Base-by-base conservation (phyloP, 2,888 invertebrate genomes). In the Calameuta pallipes region DNA sequence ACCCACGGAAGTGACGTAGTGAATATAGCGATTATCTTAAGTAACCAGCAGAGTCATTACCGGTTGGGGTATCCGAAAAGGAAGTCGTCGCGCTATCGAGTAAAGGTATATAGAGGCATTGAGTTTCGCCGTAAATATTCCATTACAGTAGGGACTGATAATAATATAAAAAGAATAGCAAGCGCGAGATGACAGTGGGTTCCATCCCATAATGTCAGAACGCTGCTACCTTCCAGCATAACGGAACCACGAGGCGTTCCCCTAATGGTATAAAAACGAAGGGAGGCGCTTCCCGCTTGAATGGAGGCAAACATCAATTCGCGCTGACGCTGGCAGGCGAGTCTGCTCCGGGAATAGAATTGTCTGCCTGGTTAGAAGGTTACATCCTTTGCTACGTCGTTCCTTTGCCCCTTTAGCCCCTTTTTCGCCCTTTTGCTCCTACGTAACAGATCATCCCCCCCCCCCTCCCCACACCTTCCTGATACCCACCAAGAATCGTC, bases 231-330 rank as follows among this genome's bases (percentile, higher is more conserved):
- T 76, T 76, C 76, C 76, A 75, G 82, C 81, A 81, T 83, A 83
- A 80, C 81, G 80, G 76, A 83, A 79, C 85, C 83, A 80, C 81
- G 76, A 82, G 82, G 80, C 82, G 81, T 83, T 85, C 81, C 81
- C 80, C 80, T 81, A 85, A 85, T 82, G 83, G 83, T 78, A 83
- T 80, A 85, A 86, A 86, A 86, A 85, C 84, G 82, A 78, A 85
- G 82, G 83, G 81, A 78, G 80, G 79, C 74, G 83, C 78, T 82
- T 80, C 80, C 83, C 82, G 83, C 81, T 83, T 78, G 83, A 85
- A 82, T 81, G 82, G 82, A 85, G 78, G 82, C 83, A 85, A 87
- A 85, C 86, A 86, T 86, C 86, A 82, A 86, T 86, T 86, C 85
- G 84, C 83, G 83, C 83, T 85, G 85, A 84, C 83, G 81, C 78